Percentiles rank a stretch among this genome's conserved stretches.
These are phyloP conservation scores for Melinaea marsaeus DNA, from an alignment of 2,888 invertebrate species.

Conservation along the genomic window DNA sequence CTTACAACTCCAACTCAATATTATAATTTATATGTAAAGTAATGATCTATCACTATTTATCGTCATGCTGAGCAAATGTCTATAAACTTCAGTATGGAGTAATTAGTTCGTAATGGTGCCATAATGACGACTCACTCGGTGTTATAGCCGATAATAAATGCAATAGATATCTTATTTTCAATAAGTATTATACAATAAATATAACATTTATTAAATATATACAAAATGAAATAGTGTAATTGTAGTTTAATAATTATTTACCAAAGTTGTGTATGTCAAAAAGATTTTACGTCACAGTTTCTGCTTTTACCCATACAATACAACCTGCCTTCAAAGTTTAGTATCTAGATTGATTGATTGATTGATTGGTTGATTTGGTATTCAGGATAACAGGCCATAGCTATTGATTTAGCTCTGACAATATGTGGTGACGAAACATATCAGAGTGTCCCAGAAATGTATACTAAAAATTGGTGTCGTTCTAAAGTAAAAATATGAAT, in stretches of 20 bases:
- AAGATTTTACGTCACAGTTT: no score
- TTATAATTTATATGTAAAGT: no score
- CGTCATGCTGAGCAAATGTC: conserved; percentile 24
- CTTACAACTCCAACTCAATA: no score
- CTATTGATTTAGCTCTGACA: conserved; percentile 4
- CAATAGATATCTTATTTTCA: background rate
- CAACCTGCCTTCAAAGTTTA: background rate
- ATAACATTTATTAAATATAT: no score
- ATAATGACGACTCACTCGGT: conserved; percentile 37
- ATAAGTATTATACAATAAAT: no score
- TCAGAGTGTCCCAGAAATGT: no score
- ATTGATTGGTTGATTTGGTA: background rate
- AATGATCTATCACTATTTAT: no score
- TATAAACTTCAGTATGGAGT: conserved; percentile 33
- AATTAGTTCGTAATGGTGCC: conserved; percentile 36
- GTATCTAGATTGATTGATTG: background rate
- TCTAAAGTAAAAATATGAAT: no score
- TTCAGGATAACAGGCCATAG: background rate
- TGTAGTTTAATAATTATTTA: no score
- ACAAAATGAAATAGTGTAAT: no score
- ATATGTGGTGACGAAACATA: background rate
- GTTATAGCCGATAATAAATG: conserved; percentile 23
- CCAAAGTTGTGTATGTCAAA: no score
- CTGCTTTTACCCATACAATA: background rate
- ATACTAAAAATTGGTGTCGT: no score